Base-by-base conservation (phyloP, 2,888 invertebrate species). In the Nebria salina region DNA sequence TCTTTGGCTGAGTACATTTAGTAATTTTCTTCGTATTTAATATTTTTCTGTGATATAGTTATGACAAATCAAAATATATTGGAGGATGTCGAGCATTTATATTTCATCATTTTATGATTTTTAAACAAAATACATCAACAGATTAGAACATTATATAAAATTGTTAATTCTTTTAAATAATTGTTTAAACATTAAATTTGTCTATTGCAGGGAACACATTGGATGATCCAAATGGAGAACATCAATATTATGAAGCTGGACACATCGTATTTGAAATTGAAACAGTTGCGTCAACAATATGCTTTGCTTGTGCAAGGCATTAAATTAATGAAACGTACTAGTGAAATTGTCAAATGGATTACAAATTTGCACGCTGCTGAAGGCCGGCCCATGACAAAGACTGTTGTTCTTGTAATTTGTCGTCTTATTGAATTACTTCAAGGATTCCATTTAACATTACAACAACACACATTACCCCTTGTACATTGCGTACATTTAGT, bases 361-460 rank as follows among this genome's bases (percentile, higher is more conserved):
- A 96, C 85, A 90, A 95, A 88, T 91, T 92, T 90, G 91, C 95
- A 86, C 92, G 94, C 85, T 89, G 91, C 93, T 15, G 90, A 96
- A 75, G 92, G 93, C 41, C 92, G 93, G 85, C 95, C 97, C 3
- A 93, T 98, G 90, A 93, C 94, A 0, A 95, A 95, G 87, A 92
- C 92, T 64, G 93, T 93, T 65, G 91, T 97, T 11, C 90, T 95
- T 83, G 91, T 93, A 2, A 89, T 97, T 75, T 97, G 96, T 89
- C 93, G 94, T 85, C 90, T 97, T 34, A 91, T 96, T 79, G 96
- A 97, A 88, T 91, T 96, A 82, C 89, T 97, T 65, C 96, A 96
- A 89, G 92, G 94, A 43, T 91, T 97, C 83, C 93, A 94, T 86
- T 91, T 92, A 83, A 92, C 92, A 13, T 94, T 95, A 84, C 91